phyloP scores from a whole-genome alignment of 1,140 invertebrate genomes.

The Drosophila insularis region DNA sequence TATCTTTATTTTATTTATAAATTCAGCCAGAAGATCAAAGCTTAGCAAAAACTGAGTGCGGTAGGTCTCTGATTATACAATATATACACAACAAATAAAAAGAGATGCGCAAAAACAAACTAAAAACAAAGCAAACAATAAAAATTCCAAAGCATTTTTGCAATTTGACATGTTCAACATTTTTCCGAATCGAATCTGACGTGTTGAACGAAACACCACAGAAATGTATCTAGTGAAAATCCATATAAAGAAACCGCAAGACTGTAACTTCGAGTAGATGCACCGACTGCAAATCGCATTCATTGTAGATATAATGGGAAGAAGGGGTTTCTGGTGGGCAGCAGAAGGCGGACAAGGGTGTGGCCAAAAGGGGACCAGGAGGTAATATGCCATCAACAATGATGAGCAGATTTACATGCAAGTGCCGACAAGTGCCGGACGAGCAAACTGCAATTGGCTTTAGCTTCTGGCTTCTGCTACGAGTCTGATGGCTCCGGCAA shows the following conservation, averaged over 20 bases:
- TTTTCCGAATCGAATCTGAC: conserved; percentile 57
- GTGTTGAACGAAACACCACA: conserved; percentile 61
- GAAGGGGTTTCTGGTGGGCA: neutral
- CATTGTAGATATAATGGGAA: conserved; percentile 41
- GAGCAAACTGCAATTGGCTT: conserved; percentile 49
- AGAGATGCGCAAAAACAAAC: conserved; percentile 5
- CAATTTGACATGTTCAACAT: conserved; percentile 64
- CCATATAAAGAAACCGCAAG: conserved; percentile 67
- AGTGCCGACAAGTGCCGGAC: conserved; percentile 50
- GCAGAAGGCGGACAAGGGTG: neutral
- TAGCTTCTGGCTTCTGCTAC: conserved; percentile 31
- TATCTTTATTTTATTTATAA: conserved; percentile 67
- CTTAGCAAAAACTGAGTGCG: conserved; percentile 45
- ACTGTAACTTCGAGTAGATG: conserved; percentile 55
- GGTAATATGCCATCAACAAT: conserved; percentile 79
- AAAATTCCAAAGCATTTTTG: conserved; percentile 76
- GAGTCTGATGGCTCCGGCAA: conserved; percentile 17
- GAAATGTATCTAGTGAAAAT: conserved; percentile 60
- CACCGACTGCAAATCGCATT: conserved; percentile 77
- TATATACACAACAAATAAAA: conserved; percentile 2
- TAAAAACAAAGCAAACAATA: conserved; percentile 41
- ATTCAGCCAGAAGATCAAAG: conserved; percentile 69
- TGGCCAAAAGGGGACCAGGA: conserved; percentile 9
- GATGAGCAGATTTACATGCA: conserved; percentile 82
- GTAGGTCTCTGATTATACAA: conserved; percentile 55